Conservation (phyloP, 2,797 vertebrate genomes). For the Crossoptilon crossoptilon region DNA sequence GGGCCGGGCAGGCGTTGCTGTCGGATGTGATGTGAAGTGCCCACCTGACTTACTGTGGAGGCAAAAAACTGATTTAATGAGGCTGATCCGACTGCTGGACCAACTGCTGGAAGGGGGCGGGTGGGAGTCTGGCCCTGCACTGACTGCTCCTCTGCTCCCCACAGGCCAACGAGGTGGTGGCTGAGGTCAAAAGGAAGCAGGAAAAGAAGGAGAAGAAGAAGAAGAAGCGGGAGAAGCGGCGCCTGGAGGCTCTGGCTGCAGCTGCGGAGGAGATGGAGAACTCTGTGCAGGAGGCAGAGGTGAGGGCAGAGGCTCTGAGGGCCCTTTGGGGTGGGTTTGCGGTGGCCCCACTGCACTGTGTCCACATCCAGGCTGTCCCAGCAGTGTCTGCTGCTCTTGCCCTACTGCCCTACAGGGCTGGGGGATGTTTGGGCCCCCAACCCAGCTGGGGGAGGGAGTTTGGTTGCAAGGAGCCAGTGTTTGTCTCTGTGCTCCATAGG, state of each 20-base stretch:
- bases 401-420: accelerated
- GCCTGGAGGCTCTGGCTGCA: slow-evolving; percentile 80
- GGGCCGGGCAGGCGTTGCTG: not conserved
- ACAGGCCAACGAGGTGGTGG: slow-evolving; percentile 87
- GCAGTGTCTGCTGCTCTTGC: too few species aligned
- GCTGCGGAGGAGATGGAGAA: slow-evolving; percentile 53
- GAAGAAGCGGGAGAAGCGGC: slow-evolving; percentile 86
- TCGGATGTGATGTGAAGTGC: slow-evolving; percentile 82
- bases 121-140: accelerated
- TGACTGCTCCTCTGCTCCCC: not conserved
- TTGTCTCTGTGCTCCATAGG: accelerated
- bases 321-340: not conserved
- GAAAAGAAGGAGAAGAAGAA: slow-evolving; percentile 91
- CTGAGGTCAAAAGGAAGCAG: slow-evolving; percentile 87
- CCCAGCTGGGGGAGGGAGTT: too few species aligned
- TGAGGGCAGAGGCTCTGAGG: accelerated
- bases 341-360: not conserved
- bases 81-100: slow-evolving; percentile 85
- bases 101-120: too few species aligned
- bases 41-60: slow-evolving; percentile 86
- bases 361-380: too few species aligned
- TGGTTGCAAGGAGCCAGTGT: accelerated
- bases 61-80: slow-evolving; percentile 97
- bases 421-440: too few species aligned
- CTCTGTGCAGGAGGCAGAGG: slow-evolving; percentile 18